Conservation (phyloP, 2,888 invertebrate species). For the Branchellion lobata region DNA sequence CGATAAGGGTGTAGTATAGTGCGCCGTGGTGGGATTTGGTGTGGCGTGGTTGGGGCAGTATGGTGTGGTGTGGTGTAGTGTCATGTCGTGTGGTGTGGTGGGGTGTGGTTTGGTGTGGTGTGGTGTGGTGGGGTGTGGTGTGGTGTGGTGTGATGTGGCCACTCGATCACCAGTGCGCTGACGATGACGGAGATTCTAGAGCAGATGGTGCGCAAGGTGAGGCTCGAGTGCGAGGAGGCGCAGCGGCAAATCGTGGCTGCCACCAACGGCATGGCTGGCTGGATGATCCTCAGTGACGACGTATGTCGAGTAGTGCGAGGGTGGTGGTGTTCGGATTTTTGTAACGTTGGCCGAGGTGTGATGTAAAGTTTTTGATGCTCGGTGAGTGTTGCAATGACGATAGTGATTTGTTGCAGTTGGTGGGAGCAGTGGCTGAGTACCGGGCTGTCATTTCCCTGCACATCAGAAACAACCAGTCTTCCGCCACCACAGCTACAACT, state of each 20-base stretch:
- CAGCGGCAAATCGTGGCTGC: slow-evolving; percentile 69
- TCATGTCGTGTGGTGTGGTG: no score
- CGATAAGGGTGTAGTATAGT: background rate
- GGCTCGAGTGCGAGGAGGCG: slow-evolving; percentile 68
- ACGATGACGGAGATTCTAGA: slow-evolving; percentile 69
- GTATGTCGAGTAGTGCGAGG: slow-evolving; percentile 52
- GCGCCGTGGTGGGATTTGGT: background rate
- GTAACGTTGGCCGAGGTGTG: background rate
- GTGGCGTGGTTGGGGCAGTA: background rate
- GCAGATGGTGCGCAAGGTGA: slow-evolving; percentile 69
- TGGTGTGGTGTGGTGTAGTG: background rate
- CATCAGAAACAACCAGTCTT: slow-evolving; percentile 52
- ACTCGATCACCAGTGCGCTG: slow-evolving; percentile 56
- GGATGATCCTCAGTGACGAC: slow-evolving; percentile 67
- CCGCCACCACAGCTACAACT: background rate
- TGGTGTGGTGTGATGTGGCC: no score
- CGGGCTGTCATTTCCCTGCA: slow-evolving; percentile 67
- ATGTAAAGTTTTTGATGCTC: background rate
- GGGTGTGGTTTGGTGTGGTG: no score
- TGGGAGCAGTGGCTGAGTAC: slow-evolving; percentile 68
- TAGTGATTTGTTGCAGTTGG: slow-evolving; percentile 60
- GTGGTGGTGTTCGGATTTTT: no score
- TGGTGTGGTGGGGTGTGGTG: no score
- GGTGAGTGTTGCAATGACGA: no score
- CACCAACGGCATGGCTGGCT: slow-evolving; percentile 72